These are phyloP conservation scores for Lutjanus campechanus DNA, from an alignment of 2,797 vertebrate species.

Conservation along the genomic window DNA sequence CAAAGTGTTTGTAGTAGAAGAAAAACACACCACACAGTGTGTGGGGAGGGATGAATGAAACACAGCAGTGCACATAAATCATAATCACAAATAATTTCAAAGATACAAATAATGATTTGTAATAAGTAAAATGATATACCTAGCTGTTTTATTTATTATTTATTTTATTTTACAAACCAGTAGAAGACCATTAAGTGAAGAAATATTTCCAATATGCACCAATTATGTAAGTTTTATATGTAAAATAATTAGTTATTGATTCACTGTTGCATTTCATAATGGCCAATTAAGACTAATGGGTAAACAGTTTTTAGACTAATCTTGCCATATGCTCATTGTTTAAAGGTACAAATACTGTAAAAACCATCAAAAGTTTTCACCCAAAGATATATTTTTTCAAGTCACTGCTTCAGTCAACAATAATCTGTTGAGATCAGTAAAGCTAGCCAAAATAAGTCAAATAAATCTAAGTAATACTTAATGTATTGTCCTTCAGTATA, in stretches of 20 bases:
- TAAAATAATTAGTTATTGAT: slow-evolving; percentile 22
- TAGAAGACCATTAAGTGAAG: background rate
- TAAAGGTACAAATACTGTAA: background rate
- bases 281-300: background rate
- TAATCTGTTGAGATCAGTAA: background rate
- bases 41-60: too few relatives aligned
- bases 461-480: background rate
- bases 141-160: background rate
- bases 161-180: background rate
- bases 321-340: slow-evolving; percentile 16
- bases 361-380: background rate
- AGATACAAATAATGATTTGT: background rate
- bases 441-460: background rate
- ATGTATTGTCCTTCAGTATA: background rate
- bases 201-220: background rate
- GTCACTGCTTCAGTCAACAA: background rate
- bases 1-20: background rate
- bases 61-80: background rate
- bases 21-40: background rate
- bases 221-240: background rate
- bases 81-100: background rate
- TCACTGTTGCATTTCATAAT: background rate
- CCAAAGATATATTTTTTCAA: background rate
- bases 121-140: background rate
- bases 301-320: slow-evolving; percentile 8